Evolutionary conservation across 2,113 vertebrate genomes (phyloP).

Genomic region (Ciconia maguari): DNA sequence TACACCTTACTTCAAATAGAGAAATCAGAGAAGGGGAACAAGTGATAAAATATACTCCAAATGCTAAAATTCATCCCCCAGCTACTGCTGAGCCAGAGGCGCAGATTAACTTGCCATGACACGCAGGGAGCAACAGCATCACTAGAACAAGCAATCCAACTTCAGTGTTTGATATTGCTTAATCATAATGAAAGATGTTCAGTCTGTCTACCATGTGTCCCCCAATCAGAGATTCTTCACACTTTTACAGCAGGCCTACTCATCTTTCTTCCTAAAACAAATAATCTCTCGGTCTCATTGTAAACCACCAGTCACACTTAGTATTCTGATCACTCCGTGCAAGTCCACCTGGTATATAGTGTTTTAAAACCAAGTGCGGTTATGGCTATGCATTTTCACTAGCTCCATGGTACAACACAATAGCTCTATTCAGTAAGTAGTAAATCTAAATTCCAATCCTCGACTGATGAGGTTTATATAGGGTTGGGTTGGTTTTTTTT

Average conservation of each 20-base stretch:
- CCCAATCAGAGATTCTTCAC: background rate
- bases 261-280: conserved; percentile 40
- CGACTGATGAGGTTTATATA: background rate
- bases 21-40: background rate
- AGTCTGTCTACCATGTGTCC: background rate
- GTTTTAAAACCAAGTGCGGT: background rate
- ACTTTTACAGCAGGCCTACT: background rate
- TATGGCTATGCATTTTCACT: background rate
- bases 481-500: background rate
- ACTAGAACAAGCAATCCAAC: background rate
- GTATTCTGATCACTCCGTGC: background rate
- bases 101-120: background rate
- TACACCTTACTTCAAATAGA: background rate
- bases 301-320: background rate
- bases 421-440: conserved; percentile 5
- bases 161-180: background rate
- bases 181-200: conserved; percentile 12
- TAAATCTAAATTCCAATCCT: conserved; percentile 23
- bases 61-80: background rate
- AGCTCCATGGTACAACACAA: background rate
- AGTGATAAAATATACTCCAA: background rate
- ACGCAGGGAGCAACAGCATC: background rate
- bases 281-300: background rate
- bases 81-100: background rate
- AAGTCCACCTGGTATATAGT: conserved; percentile 8